Base-by-base conservation (phyloP, 2,888 invertebrate genomes). In the Sinodicranocentrus sp. region DNA sequence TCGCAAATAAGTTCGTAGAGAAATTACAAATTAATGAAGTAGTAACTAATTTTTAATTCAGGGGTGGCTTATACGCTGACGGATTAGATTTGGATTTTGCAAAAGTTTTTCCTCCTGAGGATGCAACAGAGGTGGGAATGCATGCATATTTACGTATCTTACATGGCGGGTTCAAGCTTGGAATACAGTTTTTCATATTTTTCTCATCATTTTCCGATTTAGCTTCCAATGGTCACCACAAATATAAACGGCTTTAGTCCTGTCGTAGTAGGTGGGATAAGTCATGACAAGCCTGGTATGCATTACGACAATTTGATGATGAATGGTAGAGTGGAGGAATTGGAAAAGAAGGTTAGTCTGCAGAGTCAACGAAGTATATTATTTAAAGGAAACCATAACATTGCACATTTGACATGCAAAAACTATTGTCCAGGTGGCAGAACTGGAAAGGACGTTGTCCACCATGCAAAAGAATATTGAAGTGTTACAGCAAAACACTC, bases 401-500 rank as follows among this genome's bases (percentile, higher is more conserved):
- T n/a, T n/a, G n/a, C n/a, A n/a, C n/a, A n/a, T n/a, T n/a, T n/a
- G n/a, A n/a, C n/a, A n/a, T n/a, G n/a, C n/a, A n/a, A n/a, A 57
- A 57, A 57, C 5, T 13, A 17, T 39, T 39, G 8, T 39, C n/a
- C 26, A 84, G 65, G 48, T 86, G 39, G 26, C 48, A 6, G 84
- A 85, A 21, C 21, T 85, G 33, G 82, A 82, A 23, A 43, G 72
- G n/a, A 68, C 82, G 8, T 75, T 85, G 13, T 26, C 59, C 3
- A 78, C 80, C 23, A 80, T 85, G 77, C 73, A 71, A 61, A 83
- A 73, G 68, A 85, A 85, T 61, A 78, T 86, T 52, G 86, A 86
- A 71, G 84, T 85, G 28, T 44, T 86, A 33, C 86, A 85, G 54
- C 85, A 85, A 82, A 86, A 85, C 71, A 85, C 83, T 13, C 85